A percentile compares a stretch with the other conserved stretches of the same genome.
Evolutionary conservation across 2,797 vertebrate species (phyloP).

Genomic region (Pterois miles): DNA sequence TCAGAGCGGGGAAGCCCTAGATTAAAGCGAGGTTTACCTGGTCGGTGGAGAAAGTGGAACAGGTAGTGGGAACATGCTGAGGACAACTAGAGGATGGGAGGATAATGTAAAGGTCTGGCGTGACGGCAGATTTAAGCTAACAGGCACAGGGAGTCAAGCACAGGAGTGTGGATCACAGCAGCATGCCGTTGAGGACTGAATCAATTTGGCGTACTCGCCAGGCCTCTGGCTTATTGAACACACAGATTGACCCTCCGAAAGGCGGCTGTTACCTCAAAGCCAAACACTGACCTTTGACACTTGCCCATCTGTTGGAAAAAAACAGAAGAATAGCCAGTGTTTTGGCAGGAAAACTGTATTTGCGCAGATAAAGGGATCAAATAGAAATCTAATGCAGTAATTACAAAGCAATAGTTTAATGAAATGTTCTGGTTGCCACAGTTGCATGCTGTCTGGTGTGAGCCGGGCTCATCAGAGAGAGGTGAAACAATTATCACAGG

Average conservation of each 20-base stretch:
- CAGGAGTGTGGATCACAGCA: slow-evolving; percentile 37
- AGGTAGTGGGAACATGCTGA: neutral
- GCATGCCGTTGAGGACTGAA: slow-evolving; percentile 32
- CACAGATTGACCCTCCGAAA: slow-evolving; percentile 66
- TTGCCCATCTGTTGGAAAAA: slow-evolving; percentile 56
- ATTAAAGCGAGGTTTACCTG: too few relatives aligned
- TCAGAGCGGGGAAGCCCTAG: too few relatives aligned
- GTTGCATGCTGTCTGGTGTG: slow-evolving; percentile 46
- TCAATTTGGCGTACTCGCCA: slow-evolving; percentile 59
- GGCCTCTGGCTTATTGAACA: slow-evolving; percentile 60
- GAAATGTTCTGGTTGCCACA: slow-evolving; percentile 58
- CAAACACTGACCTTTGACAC: slow-evolving; percentile 61
- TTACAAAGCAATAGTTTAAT: slow-evolving; percentile 63
- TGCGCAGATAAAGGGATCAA: slow-evolving; percentile 47
- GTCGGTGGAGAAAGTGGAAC: neutral
- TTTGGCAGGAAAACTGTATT: slow-evolving; percentile 24
- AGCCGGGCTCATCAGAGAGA: slow-evolving; percentile 69
- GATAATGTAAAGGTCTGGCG: too few relatives aligned
- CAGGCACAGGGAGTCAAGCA: too few relatives aligned
- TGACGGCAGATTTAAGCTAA: too few relatives aligned
- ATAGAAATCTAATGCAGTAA: slow-evolving; percentile 52
- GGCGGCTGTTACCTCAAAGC: slow-evolving; percentile 48
- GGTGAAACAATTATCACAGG: slow-evolving; percentile 74
- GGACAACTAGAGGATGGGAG: too few relatives aligned
- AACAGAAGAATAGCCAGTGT: neutral